A percentile compares a stretch with the other conserved stretches of the same genome.
Conservation (phyloP, 2,888 invertebrate species). For the Willowsia nigromaculata region DNA sequence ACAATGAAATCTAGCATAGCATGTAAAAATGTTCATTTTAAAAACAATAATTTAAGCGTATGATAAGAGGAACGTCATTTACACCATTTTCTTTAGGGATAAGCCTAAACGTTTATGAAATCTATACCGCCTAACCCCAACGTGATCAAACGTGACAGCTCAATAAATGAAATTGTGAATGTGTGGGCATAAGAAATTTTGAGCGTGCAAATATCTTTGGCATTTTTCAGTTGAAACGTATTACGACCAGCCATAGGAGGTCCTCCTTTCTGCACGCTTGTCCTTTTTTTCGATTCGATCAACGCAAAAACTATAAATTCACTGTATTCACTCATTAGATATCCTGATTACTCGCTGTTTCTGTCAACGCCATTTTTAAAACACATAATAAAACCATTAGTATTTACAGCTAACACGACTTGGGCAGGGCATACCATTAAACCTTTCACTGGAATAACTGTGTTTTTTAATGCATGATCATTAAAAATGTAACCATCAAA, state of each 20-base stretch:
- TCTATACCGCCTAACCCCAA: too few relatives aligned
- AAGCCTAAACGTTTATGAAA: too few relatives aligned
- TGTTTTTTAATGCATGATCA: too few relatives aligned
- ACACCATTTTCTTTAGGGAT: too few relatives aligned
- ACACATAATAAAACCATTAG: neutral
- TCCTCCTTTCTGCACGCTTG: neutral
- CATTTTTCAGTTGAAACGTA: neutral
- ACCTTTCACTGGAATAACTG: neutral
- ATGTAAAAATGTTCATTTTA: too few relatives aligned
- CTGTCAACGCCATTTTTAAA: neutral
- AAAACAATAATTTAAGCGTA: too few relatives aligned
- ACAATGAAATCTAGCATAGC: too few relatives aligned
- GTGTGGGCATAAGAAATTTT: neutral
- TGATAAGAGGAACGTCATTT: too few relatives aligned
- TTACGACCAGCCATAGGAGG: neutral
- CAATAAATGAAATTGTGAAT: neutral
- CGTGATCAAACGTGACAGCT: neutral
- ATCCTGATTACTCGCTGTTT: neutral
- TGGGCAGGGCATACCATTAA: neutral
- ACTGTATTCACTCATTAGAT: neutral
- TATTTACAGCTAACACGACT: neutral
- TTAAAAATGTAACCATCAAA: too few relatives aligned
- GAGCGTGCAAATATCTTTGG: neutral
- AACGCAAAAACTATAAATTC: too few relatives aligned
- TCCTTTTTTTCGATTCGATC: too few relatives aligned